Evolutionary conservation across 2,113 vertebrate genomes (phyloP), one percentile per base, ranked within the genome.

Genomic region (Eolophus roseicapilla): DNA sequence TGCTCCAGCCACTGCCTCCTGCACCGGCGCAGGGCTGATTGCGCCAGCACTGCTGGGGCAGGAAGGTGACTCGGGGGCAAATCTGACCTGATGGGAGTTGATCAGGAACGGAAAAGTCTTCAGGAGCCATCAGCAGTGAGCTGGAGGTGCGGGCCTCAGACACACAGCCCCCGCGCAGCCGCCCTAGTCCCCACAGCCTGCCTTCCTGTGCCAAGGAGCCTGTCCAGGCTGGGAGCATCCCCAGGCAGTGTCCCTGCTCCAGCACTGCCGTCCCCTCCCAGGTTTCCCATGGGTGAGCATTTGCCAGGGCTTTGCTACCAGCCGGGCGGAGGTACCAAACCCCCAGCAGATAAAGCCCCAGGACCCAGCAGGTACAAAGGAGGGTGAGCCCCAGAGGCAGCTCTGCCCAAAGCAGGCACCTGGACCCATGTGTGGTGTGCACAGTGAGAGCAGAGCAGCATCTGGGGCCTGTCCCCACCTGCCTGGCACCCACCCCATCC

Each of bases 231-330:
- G 17, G 41, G 33, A 41, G 9, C 63, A 69, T 9, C 17, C 46
- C 44, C 55, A n/a, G 74, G 37, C 18, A 17, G 8, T 1, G 19
- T 65, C 37, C 43, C n/a, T 47, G 29, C 64, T 21, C 77, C 0
- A 1, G 23, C 17, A 5, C 53, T 47, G 81, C 59, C 1, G 1
- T n/a, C 7, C 43, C 43, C 24, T 62, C 41, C 8, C 43, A 9
- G 9, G 9, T 39, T 67, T 67, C 1, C 0, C 7, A n/a, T 3
- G 12, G 21, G 1, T 37, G 60, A 50, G 9, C 44, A 7, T 60
- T 57, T 64, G 17, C 74, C 43, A 0, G 0, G 60, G n/a, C 20
- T 71, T 60, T 29, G 62, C 11, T 3, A 25, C 15, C 55, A 53
- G 57, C 57, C 7, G 21, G 23, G 39, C 3, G 10, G 33, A 37